Evolutionary conservation across 2,888 invertebrate species (phyloP), one percentile per base, ranked within the genome.

Genomic region (Panzeria rudis): DNA sequence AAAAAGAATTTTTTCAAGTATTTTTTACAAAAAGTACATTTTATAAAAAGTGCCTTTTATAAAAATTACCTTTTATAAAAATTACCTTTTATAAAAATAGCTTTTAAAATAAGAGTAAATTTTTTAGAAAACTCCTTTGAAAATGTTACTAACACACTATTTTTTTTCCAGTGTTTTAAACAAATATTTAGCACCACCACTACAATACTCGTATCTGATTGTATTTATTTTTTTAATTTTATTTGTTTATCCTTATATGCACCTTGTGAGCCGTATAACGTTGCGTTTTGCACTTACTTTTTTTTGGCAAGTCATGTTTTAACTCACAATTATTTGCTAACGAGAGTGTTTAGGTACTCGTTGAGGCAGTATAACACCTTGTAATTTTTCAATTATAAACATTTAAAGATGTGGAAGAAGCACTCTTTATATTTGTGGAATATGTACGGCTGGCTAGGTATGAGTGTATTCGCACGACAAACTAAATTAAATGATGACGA

Each of bases 311-410:
- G 88, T 88, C 88, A 88, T 87, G 86, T 71, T n/a, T 86, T 32
- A 11, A 9, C 52, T 29, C 61, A 78, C 61, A 78, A 50, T 78
- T 62, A 78, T 75, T 66, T 85, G 75, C 82, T 85, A 85, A 85
- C 85, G 64, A 85, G 85, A 82, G 66, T 85, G 85, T 82, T 85
- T 79, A 82, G 78, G 78, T 56, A 71, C 71, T 82, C 78, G 79
- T 83, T 75, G 83, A 84, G 72, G 68, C 61, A 41, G 75, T 35
- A 66, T 69, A 86, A 87, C 87, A 88, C 85, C 86, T 86, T 88
- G 83, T 86, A 86, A 87, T 88, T 88, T 87, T 87, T 83, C 87
- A 87, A 87, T 88, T 87, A 88, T 77, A 29, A 83, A 61, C 76
- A 72, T 73, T 83, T 76, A 79, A 52, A 15, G 9, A 52, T 41